These are phyloP conservation scores for Oedothorax gibbosus DNA, from an alignment of 1,140 invertebrate genomes.

Conservation along the genomic window DNA sequence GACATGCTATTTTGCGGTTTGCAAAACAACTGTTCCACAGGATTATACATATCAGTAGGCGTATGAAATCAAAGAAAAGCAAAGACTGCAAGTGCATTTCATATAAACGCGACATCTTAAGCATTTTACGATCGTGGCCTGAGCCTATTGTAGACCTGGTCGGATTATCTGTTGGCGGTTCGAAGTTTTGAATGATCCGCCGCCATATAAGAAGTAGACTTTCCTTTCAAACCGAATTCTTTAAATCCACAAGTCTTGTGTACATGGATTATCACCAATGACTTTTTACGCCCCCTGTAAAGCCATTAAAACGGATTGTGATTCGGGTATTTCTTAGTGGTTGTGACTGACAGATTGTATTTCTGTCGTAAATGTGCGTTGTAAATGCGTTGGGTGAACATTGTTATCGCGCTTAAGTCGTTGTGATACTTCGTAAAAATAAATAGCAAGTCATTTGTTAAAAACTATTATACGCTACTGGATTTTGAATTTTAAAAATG, in stretches of 20 bases:
- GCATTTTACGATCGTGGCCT: not conserved
- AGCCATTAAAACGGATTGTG: too few relatives aligned
- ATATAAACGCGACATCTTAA: not conserved
- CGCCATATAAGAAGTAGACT: not conserved
- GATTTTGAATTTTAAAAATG: too few relatives aligned
- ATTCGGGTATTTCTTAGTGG: too few relatives aligned
- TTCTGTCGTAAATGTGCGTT: too few relatives aligned
- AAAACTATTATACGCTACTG: too few relatives aligned
- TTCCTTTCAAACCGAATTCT: not conserved
- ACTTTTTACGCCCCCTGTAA: not conserved
- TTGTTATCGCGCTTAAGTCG: too few relatives aligned
- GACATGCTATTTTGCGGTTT: conserved; percentile 18
- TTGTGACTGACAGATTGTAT: too few relatives aligned
- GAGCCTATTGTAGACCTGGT: not conserved
- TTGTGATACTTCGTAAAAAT: too few relatives aligned
- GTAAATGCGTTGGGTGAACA: too few relatives aligned
- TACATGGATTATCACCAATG: not conserved
- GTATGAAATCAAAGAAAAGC: not conserved
- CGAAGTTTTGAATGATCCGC: not conserved
- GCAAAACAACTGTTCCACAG: conserved; percentile 35
- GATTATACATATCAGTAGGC: not conserved
- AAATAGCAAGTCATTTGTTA: too few relatives aligned
- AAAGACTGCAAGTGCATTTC: not conserved
- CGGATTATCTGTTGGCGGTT: not conserved
- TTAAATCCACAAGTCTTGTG: not conserved